phyloP scores from a whole-genome alignment of 1,140 invertebrate species.

The Oreohelix idahoensis region DNA sequence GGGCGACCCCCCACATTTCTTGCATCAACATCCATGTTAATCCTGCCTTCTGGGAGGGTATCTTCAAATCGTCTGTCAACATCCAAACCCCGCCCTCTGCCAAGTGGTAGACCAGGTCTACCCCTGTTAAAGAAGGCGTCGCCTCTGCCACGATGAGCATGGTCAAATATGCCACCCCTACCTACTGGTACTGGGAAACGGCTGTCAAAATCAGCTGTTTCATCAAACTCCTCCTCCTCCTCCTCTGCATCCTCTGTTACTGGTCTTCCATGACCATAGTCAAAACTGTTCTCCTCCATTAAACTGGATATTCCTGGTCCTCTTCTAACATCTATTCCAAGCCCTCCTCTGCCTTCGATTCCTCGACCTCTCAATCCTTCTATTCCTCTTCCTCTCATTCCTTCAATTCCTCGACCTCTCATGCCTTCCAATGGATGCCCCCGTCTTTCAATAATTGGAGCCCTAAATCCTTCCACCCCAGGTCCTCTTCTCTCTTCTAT shows the following conservation, averaged over 20 bases:
- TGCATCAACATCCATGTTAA: slow-evolving; percentile 26
- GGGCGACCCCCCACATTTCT: slow-evolving; percentile 7
- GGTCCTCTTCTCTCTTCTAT: slow-evolving; percentile 35
- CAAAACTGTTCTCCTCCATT: slow-evolving; percentile 26
- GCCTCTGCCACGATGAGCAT: slow-evolving; percentile 13
- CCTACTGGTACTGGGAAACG: slow-evolving; percentile 16
- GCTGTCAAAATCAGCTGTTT: slow-evolving; percentile 19
- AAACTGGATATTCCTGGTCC: neutral
- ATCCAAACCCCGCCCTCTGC: slow-evolving; percentile 39
- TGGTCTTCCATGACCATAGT: slow-evolving; percentile 25
- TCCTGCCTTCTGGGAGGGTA: neutral
- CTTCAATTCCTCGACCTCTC: slow-evolving; percentile 27
- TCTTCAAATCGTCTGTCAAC: slow-evolving; percentile 39
- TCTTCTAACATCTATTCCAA: slow-evolving; percentile 35
- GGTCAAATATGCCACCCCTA: slow-evolving; percentile 24
- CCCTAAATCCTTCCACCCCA: slow-evolving; percentile 20
- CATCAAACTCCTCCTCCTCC: slow-evolving; percentile 15
- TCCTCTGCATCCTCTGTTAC: neutral
- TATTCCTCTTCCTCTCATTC: slow-evolving; percentile 29
- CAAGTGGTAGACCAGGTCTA: slow-evolving; percentile 14
- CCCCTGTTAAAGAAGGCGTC: slow-evolving; percentile 30
- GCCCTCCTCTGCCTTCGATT: slow-evolving; percentile 11
- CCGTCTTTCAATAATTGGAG: slow-evolving; percentile 19
- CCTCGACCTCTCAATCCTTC: slow-evolving; percentile 28
- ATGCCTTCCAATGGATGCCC: slow-evolving; percentile 20